Base-by-base conservation (phyloP, 1,140 invertebrate genomes). In the Aphelenchoides besseyi region DNA sequence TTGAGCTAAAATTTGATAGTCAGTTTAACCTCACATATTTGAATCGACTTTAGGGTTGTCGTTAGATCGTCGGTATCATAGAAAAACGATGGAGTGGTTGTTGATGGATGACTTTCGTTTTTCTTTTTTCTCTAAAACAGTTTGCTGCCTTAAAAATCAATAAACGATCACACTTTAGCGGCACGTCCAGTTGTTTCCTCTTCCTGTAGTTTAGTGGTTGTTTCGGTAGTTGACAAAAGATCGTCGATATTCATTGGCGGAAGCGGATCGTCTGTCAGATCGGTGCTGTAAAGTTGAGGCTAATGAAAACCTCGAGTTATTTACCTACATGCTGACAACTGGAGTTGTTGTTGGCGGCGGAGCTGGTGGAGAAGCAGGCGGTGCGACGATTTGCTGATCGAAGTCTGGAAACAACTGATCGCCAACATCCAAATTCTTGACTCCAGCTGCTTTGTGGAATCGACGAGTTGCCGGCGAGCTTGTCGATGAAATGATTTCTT, bases 341-440 rank as follows among this genome's bases (percentile, higher is more conserved):
- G 16, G n/a, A n/a, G n/a, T 36, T 30, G 59, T 1, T 30, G n/a
- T 61, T n/a, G 2, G n/a, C n/a, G 59, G n/a, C 59, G n/a, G n/a
- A 18, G n/a, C 59, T n/a, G 59, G 59, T n/a, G 30, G n/a, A 48
- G 30, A 16, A 61, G 30, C 59, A n/a, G n/a, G 59, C n/a, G n/a
- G n/a, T 2, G 59, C 59, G n/a, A 36, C n/a, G n/a, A 36, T 36
- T 36, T 30, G n/a, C n/a, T 30, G n/a, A 28, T 61, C 59, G 2
- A 18, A 16, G 30, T 66, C 12, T 8, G 1, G 36, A 29, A 66
- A 36, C 23, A 66, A 53, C 30, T 37, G 30, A 1, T 66, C 36
- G 16, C 0, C n/a, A n/a, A 35, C 28, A n/a, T 66, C 48, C 55
- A 59, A 59, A 59, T 59, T 59, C 26, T 8, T 5, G 12, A 59